Evolutionary conservation across 2,888 invertebrate species (phyloP).

Genomic region (Mellilla xanthometata): DNA sequence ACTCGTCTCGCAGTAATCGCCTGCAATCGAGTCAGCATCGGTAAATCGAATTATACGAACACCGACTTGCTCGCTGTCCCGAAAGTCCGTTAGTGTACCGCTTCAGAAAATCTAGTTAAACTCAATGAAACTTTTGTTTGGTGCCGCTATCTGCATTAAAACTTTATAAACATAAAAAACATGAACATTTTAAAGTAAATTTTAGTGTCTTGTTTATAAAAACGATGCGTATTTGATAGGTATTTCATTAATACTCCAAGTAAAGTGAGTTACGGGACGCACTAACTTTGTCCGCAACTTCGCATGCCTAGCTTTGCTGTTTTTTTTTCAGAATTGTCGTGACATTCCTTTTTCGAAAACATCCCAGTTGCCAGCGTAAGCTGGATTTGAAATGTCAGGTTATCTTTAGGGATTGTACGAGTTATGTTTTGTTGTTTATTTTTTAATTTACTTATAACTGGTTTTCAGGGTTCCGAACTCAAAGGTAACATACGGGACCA

Average conservation of each 20-base stretch:
- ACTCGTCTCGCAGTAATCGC: constrained; percentile 51
- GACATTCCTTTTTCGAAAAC: constrained; percentile 16
- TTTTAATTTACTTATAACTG: no score
- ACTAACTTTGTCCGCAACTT: constrained; percentile 6
- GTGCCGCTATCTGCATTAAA: not conserved
- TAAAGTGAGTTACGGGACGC: constrained; percentile 13
- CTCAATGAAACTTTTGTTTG: not conserved
- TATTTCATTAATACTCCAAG: not conserved
- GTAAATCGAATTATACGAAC: constrained; percentile 45
- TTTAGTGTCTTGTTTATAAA: not conserved
- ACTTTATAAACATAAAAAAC: not conserved
- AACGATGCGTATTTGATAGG: not conserved
- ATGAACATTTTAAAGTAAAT: not conserved
- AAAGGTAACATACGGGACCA: no score
- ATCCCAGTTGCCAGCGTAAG: constrained; percentile 1
- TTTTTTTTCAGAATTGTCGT: constrained; percentile 8
- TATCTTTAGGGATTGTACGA: not conserved
- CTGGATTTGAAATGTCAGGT: constrained; percentile 5
- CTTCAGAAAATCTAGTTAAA: not conserved
- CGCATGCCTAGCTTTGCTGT: constrained; percentile 8
- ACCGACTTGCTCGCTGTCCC: constrained; percentile 26
- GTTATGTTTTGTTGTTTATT: no score
- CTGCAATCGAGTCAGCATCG: constrained; percentile 55
- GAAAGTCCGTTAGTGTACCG: constrained; percentile 4
- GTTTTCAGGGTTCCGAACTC: no score